These are phyloP conservation scores for Syrphus vitripennis DNA, from an alignment of 2,888 invertebrate species.

Conservation along the genomic window DNA sequence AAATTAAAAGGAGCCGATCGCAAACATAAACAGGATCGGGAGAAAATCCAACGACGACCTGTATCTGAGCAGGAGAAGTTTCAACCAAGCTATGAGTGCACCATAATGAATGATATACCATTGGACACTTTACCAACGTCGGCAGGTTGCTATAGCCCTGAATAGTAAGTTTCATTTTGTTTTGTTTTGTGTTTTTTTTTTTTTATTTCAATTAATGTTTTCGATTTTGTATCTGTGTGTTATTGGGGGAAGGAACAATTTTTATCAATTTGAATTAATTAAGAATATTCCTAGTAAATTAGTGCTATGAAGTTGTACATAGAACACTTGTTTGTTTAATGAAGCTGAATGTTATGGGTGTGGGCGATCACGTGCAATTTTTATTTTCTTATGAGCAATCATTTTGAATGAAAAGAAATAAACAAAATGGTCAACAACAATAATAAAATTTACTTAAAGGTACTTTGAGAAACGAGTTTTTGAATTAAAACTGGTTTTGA, in stretches of 20 bases:
- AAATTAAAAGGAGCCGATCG: constrained; percentile 97
- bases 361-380: constrained; percentile 7
- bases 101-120: constrained; percentile 93
- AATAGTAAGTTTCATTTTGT: constrained; percentile 78
- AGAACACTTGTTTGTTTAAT: background rate
- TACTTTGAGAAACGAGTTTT: background rate
- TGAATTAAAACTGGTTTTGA: background rate
- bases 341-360: background rate
- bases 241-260: background rate
- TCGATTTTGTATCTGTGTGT: background rate
- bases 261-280: constrained; percentile 12
- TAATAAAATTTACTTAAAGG: background rate
- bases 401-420: background rate
- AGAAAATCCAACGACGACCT: constrained; percentile 94
- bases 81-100: constrained; percentile 97
- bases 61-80: constrained; percentile 93
- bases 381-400: background rate
- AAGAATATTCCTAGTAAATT: background rate
- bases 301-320: no score
- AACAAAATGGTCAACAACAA: background rate
- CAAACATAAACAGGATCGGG: constrained; percentile 97
- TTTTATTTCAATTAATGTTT: background rate
- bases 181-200: background rate
- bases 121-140: constrained; percentile 76
- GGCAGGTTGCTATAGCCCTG: constrained; percentile 80